These are phyloP conservation scores for Yoshiicerus persimilis DNA, from an alignment of 1,140 invertebrate species.

Conservation along the genomic window DNA sequence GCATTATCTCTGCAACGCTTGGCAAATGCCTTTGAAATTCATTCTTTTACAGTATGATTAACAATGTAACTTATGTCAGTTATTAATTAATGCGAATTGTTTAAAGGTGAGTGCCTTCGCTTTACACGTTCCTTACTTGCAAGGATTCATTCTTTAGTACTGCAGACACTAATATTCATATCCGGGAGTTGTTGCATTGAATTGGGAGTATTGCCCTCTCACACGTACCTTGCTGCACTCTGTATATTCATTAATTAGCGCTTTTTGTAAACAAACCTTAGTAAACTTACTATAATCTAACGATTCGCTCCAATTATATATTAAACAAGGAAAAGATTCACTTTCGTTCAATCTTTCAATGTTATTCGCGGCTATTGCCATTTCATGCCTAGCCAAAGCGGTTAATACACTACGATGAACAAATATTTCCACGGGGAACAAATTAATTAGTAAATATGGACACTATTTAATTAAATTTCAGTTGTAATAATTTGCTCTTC, in stretches of 20 bases:
- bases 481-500: too few species aligned
- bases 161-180: background rate
- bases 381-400: background rate
- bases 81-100: background rate
- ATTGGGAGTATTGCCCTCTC: background rate
- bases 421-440: too few species aligned
- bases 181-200: background rate
- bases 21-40: background rate
- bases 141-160: background rate
- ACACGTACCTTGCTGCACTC: background rate
- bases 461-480: too few species aligned
- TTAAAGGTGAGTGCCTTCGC: background rate
- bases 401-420: too few species aligned
- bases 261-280: too few species aligned
- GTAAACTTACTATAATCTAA: background rate
- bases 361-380: background rate
- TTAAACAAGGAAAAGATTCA: background rate
- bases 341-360: constrained; percentile 8
- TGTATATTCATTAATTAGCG: too few species aligned
- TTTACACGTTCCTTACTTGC: background rate
- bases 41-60: background rate
- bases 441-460: too few species aligned
- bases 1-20: background rate
- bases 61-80: background rate
- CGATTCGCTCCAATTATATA: background rate